Evolutionary conservation across 2,797 vertebrate genomes (phyloP).

Genomic region (Rallus crepitans): DNA sequence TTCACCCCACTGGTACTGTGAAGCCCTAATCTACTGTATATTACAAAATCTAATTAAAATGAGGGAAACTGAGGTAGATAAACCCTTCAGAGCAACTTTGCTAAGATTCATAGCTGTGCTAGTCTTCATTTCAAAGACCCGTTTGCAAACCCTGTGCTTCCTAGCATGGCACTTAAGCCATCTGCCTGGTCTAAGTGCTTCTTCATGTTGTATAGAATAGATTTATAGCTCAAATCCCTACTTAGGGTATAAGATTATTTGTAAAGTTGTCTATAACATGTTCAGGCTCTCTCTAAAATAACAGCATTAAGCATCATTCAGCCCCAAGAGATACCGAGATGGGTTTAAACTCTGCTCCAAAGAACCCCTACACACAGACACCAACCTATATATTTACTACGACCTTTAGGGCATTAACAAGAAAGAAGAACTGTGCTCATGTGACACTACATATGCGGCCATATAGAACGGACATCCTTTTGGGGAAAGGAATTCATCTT

Average conservation of each 20-base stretch:
- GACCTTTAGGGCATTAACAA: background rate
- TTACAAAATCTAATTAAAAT: background rate
- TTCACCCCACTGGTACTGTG: background rate
- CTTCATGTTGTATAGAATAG: background rate
- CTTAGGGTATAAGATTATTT: background rate
- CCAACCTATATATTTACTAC: accelerated
- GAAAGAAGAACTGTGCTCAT: background rate
- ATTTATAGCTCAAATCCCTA: background rate
- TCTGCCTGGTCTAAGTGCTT: background rate
- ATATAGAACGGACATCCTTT: background rate
- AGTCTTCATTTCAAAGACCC: background rate
- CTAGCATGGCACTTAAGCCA: background rate
- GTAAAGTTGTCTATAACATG: background rate
- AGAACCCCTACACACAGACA: background rate
- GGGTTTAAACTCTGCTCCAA: background rate
- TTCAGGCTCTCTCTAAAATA: background rate
- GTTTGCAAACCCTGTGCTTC: background rate
- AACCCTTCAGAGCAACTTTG: background rate
- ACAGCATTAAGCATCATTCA: background rate
- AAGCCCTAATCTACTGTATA: background rate
- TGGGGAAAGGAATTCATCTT: background rate
- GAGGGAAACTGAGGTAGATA: background rate
- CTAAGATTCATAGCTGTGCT: background rate
- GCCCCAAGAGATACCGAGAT: background rate
- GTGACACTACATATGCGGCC: background rate